Base-by-base conservation (phyloP, 2,888 invertebrate genomes). In the Mythimna ferrago region DNA sequence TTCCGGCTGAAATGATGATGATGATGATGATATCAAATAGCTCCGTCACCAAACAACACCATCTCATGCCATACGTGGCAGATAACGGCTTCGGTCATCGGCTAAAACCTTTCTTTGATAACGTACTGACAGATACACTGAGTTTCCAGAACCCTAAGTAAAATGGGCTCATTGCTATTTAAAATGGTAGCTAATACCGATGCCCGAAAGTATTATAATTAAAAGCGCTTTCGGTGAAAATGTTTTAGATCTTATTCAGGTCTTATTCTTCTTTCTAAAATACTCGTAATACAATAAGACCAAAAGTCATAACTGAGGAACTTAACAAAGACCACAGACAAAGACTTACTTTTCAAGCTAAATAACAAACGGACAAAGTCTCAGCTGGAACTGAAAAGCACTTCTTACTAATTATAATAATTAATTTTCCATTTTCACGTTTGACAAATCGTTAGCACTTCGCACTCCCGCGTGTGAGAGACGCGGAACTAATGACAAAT, bases 401-500 rank as follows among this genome's bases (percentile, higher is more conserved):
- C 57, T 41, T 62, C 56, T 3, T n/a, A 48, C 35, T 26, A 60
- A 66, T 16, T 21, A 62, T 62, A 16, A 48, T 80, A 48, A 64
- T 60, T 66, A 35, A 61, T 19, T 61, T 63, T 48, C 21, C 51
- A 26, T 56, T 63, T n/a, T 58, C 32, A 32, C 60, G 35, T 48
- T 58, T 44, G 51, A 66, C 26, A 63, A 56, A 71, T 63, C 11
- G 51, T 71, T 10, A 54, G 9, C 16, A 38, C 38, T 9, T 6
- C 48, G 4, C 11, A 32, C 41, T 21, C n/a, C 57, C 48, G 21
- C 32, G 44, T 67, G 67, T 65, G n/a, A 16, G 14, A 5, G 71
- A 77, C 58, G 21, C 10, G 10, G n/a, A 51, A 60, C 10, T n/a
- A 72, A 72, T 71, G 58, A 66, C n/a, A 35, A 58, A 54, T 66